Percentiles rank a stretch among this genome's conserved stretches.
Evolutionary conservation across 2,797 vertebrate genomes (phyloP).

Genomic region (Phalanger gymnotis): DNA sequence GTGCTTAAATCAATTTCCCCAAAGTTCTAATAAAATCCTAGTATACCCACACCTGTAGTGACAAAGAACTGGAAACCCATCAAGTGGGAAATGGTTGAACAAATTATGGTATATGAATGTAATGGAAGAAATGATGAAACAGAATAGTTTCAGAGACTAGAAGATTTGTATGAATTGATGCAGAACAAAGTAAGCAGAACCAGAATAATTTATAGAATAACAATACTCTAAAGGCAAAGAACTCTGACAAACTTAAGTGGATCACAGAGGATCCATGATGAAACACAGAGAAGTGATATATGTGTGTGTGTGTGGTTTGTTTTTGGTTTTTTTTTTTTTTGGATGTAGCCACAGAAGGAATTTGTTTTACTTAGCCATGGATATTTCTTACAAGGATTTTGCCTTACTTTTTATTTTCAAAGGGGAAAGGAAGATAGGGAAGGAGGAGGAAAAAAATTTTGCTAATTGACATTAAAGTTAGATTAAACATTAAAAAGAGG

Average conservation of each 20-base stretch:
- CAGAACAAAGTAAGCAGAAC: neutral
- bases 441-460: neutral
- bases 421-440: neutral
- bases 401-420: neutral
- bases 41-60: neutral
- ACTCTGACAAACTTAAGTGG: neutral
- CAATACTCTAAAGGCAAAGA: neutral
- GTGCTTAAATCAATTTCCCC: neutral
- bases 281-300: neutral
- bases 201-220: neutral
- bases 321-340: neutral
- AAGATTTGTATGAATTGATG: neutral
- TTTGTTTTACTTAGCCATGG: neutral
- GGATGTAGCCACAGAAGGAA: neutral
- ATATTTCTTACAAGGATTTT: neutral
- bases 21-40: neutral
- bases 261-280: neutral
- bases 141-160: neutral
- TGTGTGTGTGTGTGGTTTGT: neutral
- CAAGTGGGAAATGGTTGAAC: neutral
- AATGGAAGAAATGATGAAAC: neutral
- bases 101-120: neutral
- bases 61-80: neutral
- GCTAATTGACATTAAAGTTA: neutral
- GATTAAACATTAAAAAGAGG: constrained; percentile 2